Base-by-base conservation (phyloP, 2,113 vertebrate genomes). In the Odontophorus gujanensis region DNA sequence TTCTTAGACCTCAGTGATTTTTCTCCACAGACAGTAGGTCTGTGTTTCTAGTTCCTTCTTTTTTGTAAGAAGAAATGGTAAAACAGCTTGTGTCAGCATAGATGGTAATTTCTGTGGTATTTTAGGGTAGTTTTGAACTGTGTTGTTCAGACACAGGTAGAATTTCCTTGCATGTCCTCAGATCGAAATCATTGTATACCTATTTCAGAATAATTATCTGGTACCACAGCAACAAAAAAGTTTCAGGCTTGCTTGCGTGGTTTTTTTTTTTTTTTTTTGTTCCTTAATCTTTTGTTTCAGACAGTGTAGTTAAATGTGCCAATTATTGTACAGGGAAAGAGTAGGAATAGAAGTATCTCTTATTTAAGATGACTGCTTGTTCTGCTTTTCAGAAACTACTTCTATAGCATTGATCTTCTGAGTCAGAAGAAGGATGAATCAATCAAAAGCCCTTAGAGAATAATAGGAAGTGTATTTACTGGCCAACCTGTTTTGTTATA, bases 341-440 rank as follows among this genome's bases (percentile, higher is more conserved):
- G 19, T 13, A 2, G 32, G 28, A 50, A 73, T 48, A 81, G 75
- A 5, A 75, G 3, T 25, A 9, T 68, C 34, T 81, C 42, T 76
- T 82, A 40, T 43, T 75, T 81, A 81, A 90, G 47, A 47, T 85
- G 34, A 71, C 42, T 80, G 21, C 34, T 77, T 19, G 40, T 57
- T 81, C 63, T 76, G 19, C 28, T 86, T 93, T 87, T 76, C 50
- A 80, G 66, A 59, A 45, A 13, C 38, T 53, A 11, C 45, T 91
- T 59, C 67, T 80, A 9, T 73, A 79, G 69, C 89, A 43, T 80
- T 91, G 68, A 89, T 89, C 89, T 40, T 38, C 18, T 79, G 72
- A 92, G 59, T 93, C 59, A 95, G 82, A 92, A 77, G 51, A 55
- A 89, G 40, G 45, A 62, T 81, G 71, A 91, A 85, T 94, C 75